A percentile compares a stretch with the other conserved stretches of the same genome.
These are phyloP conservation scores for Aleadryas rufinucha DNA, from an alignment of 2,113 vertebrate species.

Conservation along the genomic window DNA sequence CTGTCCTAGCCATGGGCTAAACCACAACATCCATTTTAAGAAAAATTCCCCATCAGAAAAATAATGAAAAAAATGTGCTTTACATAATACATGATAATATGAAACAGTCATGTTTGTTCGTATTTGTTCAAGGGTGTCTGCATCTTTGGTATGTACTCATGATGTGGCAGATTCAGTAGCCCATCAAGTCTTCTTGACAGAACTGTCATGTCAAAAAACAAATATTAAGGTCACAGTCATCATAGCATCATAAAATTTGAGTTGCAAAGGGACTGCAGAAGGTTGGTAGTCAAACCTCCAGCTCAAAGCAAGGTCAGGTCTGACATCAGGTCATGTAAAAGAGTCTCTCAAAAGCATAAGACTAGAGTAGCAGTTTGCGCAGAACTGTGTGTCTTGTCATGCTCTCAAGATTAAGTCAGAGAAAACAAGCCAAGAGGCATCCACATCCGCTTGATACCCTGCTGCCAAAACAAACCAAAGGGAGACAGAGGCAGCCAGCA, in stretches of 20 bases:
- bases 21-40: background rate
- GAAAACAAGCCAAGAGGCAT: background rate
- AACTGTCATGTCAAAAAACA: background rate
- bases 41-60: background rate
- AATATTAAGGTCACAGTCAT: background rate
- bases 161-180: background rate
- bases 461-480: background rate
- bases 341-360: background rate
- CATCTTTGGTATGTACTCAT: background rate
- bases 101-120: background rate
- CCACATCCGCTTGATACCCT: background rate
- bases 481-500: background rate
- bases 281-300: background rate
- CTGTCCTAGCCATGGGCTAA: background rate
- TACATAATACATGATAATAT: background rate
- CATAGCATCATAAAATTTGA: background rate
- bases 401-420: background rate
- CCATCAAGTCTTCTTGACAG: background rate
- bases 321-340: background rate
- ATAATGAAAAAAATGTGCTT: background rate
- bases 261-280: background rate
- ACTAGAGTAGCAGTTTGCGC: background rate
- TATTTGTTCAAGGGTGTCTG: background rate
- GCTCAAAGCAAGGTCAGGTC: background rate
- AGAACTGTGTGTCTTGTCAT: background rate